Evolutionary conservation across 1,140 invertebrate genomes (phyloP).

Genomic region (Drosophila nikananu): DNA sequence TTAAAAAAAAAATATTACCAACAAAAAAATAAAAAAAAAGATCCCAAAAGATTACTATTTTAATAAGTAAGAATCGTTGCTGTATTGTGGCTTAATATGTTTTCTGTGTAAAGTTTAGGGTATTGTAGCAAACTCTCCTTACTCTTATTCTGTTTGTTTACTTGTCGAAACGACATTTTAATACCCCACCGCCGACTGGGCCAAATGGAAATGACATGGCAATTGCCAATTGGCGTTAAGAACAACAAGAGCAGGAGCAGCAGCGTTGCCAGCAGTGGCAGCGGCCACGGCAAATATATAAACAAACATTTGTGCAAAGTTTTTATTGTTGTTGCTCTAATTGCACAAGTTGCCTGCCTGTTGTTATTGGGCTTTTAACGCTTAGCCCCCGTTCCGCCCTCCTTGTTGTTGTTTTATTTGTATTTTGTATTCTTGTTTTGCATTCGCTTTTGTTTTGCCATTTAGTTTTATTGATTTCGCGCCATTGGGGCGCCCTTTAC

Average conservation of each 20-base stretch:
- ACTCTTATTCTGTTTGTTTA: constrained; percentile 14
- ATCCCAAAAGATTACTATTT: no score
- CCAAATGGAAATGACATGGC: constrained; percentile 51
- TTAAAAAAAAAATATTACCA: no score
- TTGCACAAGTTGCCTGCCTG: constrained; percentile 39
- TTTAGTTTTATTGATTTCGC: constrained; percentile 79
- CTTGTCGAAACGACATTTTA: constrained; percentile 53
- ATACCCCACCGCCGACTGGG: constrained; percentile 47
- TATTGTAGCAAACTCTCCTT: constrained; percentile 4
- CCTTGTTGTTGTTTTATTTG: constrained; percentile 33
- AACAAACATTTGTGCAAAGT: constrained; percentile 65
- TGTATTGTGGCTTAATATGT: no score
- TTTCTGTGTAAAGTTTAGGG: neutral
- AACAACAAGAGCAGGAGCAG: constrained; percentile 14
- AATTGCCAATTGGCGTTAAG: constrained; percentile 64
- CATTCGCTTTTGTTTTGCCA: constrained; percentile 44
- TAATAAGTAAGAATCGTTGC: no score
- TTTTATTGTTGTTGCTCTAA: constrained; percentile 59
- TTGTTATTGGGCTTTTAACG: constrained; percentile 39
- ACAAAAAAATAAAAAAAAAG: no score
- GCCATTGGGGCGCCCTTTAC: constrained; percentile 71
- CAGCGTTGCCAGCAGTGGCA: constrained; percentile 3
- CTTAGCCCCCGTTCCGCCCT: neutral
- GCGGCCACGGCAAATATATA: constrained; percentile 52
- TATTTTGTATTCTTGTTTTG: constrained; percentile 19